Evolutionary conservation across 2,888 invertebrate species (phyloP).

Genomic region (Zaprionus lineosus): DNA sequence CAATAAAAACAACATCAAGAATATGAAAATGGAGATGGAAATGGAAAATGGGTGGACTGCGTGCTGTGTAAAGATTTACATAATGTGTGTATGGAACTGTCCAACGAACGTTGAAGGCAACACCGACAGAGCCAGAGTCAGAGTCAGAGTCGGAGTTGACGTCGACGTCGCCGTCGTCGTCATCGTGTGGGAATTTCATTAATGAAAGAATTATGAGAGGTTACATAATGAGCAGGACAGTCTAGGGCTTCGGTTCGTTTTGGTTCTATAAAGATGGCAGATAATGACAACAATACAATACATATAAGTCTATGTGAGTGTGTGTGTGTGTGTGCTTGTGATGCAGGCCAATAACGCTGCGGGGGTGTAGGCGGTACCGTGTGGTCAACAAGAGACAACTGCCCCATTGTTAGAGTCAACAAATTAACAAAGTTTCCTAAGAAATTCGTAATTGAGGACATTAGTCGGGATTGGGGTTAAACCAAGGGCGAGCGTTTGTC

Average conservation of each 20-base stretch:
- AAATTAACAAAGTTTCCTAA: constrained; percentile 73
- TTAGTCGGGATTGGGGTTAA: constrained; percentile 34
- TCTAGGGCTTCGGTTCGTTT: constrained; percentile 5
- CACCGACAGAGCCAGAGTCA: constrained; percentile 34
- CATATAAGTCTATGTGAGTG: constrained; percentile 3
- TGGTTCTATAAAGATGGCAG: constrained; percentile 47
- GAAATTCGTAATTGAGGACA: constrained; percentile 68
- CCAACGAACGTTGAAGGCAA: constrained; percentile 44
- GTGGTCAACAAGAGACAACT: constrained; percentile 34
- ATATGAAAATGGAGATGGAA: constrained; percentile 10
- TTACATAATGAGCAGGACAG: constrained; percentile 70
- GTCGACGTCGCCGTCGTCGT: constrained; percentile 37
- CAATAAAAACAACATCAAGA: not conserved
- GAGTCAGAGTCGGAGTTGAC: too few relatives aligned
- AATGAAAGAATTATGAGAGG: constrained; percentile 77
- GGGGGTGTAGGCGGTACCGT: constrained; percentile 56
- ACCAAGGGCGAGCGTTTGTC: constrained; percentile 4
- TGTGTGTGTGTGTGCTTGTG: constrained; percentile 22
- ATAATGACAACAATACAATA: constrained; percentile 43
- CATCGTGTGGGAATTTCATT: constrained; percentile 75
- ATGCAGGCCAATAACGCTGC: constrained; percentile 59
- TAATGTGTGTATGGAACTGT: constrained; percentile 62
- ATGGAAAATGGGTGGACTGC: constrained; percentile 63
- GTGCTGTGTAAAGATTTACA: constrained; percentile 74
- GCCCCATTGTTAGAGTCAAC: constrained; percentile 67